Evolutionary conservation across 2,797 vertebrate genomes (phyloP).

Genomic region (Channa striata): DNA sequence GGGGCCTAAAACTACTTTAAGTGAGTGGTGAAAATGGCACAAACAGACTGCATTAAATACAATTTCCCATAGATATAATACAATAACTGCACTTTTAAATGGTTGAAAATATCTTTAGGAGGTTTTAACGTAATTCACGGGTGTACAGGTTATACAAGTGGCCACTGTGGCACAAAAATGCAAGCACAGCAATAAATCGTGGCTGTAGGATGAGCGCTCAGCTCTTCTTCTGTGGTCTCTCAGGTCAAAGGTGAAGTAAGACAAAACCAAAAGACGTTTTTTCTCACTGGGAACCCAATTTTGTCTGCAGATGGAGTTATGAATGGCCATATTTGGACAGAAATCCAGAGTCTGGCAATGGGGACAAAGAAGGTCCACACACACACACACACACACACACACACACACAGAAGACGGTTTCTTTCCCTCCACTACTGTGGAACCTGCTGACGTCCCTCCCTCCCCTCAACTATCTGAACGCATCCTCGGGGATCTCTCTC

Average conservation of each 20-base stretch:
- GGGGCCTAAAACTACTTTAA: background rate
- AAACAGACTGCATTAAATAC: background rate
- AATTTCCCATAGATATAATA: background rate
- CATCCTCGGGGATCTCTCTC: constrained; percentile 45
- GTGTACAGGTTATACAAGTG: background rate
- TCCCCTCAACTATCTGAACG: constrained; percentile 38
- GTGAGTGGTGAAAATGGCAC: background rate
- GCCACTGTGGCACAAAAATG: background rate
- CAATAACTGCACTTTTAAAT: background rate
- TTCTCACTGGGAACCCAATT: constrained; percentile 24
- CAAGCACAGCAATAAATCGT: background rate
- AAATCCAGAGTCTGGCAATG: constrained; percentile 53
- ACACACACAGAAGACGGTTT: background rate
- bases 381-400: constrained; percentile 4
- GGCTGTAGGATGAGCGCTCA: background rate
- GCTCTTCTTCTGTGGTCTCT: constrained; percentile 6
- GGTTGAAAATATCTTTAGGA: background rate
- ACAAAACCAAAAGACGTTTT: constrained; percentile 2
- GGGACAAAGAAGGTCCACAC: constrained; percentile 32
- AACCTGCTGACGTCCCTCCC: constrained; percentile 29
- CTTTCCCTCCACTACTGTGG: constrained; percentile 21
- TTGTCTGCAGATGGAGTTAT: constrained; percentile 36
- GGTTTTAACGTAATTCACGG: background rate
- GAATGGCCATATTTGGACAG: constrained; percentile 74
- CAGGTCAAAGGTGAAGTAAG: constrained; percentile 3